phyloP scores from a whole-genome alignment of 2,797 vertebrate genomes.

The Trachurus trachurus region DNA sequence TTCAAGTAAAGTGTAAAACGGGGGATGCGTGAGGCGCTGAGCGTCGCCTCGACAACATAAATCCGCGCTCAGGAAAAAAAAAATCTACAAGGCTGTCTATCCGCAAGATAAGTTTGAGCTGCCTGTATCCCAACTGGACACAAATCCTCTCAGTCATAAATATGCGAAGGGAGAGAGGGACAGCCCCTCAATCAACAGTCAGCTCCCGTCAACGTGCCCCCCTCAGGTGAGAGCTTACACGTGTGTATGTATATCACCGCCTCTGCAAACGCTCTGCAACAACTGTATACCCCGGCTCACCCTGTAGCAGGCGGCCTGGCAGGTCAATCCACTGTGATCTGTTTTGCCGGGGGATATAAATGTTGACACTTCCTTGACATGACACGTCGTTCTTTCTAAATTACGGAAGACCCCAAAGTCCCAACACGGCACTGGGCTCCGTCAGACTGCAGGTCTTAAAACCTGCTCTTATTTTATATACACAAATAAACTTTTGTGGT shows the following conservation, averaged over 20 bases:
- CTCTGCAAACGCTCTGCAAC: slow-evolving; percentile 28
- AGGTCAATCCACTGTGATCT: slow-evolving; percentile 28
- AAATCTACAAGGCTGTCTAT: slow-evolving; percentile 76
- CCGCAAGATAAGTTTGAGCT: slow-evolving; percentile 72
- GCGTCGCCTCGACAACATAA: slow-evolving; percentile 46
- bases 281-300: background rate
- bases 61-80: slow-evolving; percentile 59
- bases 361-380: slow-evolving; percentile 41
- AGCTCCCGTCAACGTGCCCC: slow-evolving; percentile 51
- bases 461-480: too few relatives aligned
- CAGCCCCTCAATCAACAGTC: slow-evolving; percentile 73
- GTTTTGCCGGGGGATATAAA: slow-evolving; percentile 19
- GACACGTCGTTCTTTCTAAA: slow-evolving; percentile 26
- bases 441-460: background rate
- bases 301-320: slow-evolving; percentile 3
- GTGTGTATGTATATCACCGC: slow-evolving; percentile 42
- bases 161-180: slow-evolving; percentile 70
- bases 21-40: slow-evolving; percentile 28
- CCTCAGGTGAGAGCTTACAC: slow-evolving; percentile 37
- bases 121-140: slow-evolving; percentile 68
- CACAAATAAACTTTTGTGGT: too few relatives aligned
- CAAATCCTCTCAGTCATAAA: slow-evolving; percentile 78
- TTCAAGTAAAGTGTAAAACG: slow-evolving; percentile 68
- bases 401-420: slow-evolving; percentile 27
- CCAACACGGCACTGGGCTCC: slow-evolving; percentile 6